Evolutionary conservation across 2,888 invertebrate species (phyloP), one percentile per base, ranked within the genome.

Genomic region (Netelia fuscicornis): DNA sequence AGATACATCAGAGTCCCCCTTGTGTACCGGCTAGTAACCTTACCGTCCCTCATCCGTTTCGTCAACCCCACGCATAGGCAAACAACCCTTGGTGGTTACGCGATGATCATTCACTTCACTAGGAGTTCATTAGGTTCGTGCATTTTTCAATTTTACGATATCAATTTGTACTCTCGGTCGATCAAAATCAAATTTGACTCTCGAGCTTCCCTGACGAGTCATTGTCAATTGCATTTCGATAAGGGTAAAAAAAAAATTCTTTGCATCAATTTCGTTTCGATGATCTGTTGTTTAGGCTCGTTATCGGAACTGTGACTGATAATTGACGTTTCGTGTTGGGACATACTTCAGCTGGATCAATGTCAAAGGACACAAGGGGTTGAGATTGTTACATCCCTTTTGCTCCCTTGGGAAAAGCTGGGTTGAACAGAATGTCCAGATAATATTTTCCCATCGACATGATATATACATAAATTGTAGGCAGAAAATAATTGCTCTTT

Each of bases 61-160:
- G 25, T 62, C 20, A 42, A 65, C 30, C 30, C 30, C 30, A 76
- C 65, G 54, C 44, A 37, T 64, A 65, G 65, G 54, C 76, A 52
- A 77, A 77, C 67, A 77, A 77, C 67, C 44, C 67, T 48, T 11
- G 48, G 44, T 11, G 58, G 67, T 68, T 67, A 68, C 67, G 54
- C 48, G 48, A 48, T 23, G 67, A 68, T 67, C 58, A 25, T 58
- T 58, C 67, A 23, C 20, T 20, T 42, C 77, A 13, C 9, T 17
- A 30, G 23, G 37, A 37, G 13, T 13, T 48, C 48, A 48, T 48
- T 48, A 48, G 48, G 30, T 13, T 10, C 48, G 48, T 48, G 13
- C 11, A 48, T 48, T 48, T 48, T 10, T 48, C 48, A 48, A 48
- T 10, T 13, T 48, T 13, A 48, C 48, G 13, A 48, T 10, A 11